Conservation (phyloP, 2,888 invertebrate species). For the Rutpela maculata region DNA sequence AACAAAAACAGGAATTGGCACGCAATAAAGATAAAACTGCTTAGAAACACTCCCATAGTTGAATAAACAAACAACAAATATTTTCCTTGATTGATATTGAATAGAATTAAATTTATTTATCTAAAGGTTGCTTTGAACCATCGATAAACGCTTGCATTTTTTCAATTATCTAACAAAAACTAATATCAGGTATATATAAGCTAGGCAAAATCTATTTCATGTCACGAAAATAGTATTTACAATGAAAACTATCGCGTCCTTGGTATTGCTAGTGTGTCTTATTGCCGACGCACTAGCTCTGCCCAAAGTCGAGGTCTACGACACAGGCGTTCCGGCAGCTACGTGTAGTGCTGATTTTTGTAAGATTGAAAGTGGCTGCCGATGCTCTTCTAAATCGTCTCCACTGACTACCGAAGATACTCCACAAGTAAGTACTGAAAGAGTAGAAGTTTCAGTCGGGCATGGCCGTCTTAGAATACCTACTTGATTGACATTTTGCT, state of each 20-base stretch:
- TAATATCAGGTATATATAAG: conserved; percentile 12
- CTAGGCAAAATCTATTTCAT: background rate
- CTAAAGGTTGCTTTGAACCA: background rate
- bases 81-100: background rate
- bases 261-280: background rate
- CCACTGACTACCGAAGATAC: conserved; percentile 45
- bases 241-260: conserved; percentile 8
- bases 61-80: background rate
- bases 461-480: background rate
- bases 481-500: background rate
- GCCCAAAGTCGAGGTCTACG: background rate
- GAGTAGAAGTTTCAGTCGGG: too few relatives aligned
- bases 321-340: conserved; percentile 37
- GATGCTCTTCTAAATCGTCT: conserved; percentile 55
- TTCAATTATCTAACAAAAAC: background rate
- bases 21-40: too few relatives aligned
- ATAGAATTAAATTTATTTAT: background rate
- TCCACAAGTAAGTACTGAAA: conserved; percentile 46
- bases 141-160: background rate
- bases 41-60: too few relatives aligned
- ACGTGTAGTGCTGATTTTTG: conserved; percentile 51
- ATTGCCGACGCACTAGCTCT: background rate
- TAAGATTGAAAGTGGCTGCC: conserved; percentile 56
- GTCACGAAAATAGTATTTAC: background rate
- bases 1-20: too few relatives aligned